Evolutionary conservation across 2,797 vertebrate species (phyloP).

Genomic region (Alfaro cultratus): DNA sequence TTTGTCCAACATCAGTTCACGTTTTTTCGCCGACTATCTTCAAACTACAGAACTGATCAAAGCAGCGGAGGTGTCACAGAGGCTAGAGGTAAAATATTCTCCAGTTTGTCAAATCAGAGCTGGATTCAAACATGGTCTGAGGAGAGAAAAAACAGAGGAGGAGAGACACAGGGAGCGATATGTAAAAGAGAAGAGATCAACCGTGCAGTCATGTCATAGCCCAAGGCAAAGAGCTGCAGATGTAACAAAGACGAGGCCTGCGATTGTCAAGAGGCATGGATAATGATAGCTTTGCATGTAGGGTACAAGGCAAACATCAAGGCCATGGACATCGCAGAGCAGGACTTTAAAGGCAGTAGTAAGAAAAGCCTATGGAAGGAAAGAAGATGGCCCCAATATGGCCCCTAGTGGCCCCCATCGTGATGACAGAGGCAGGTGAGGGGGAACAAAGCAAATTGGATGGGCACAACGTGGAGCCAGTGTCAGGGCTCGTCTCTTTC

Average conservation of each 20-base stretch:
- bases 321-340: slow-evolving; percentile 69
- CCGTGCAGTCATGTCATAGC: slow-evolving; percentile 79
- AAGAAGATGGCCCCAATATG: slow-evolving; percentile 66
- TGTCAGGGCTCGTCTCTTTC: slow-evolving; percentile 40
- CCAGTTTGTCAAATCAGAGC: slow-evolving; percentile 61
- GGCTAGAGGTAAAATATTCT: slow-evolving; percentile 68
- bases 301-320: slow-evolving; percentile 83
- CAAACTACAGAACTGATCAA: slow-evolving; percentile 40
- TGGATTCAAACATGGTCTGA: slow-evolving; percentile 58
- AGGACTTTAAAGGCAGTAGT: slow-evolving; percentile 76
- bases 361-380: slow-evolving; percentile 62
- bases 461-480: slow-evolving; percentile 45
- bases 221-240: slow-evolving; percentile 80
- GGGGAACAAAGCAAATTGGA: slow-evolving; percentile 77
- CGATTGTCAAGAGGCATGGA: slow-evolving; percentile 84
- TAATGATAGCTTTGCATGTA: slow-evolving; percentile 86
- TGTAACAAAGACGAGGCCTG: slow-evolving; percentile 80
- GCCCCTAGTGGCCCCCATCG: slow-evolving; percentile 68
- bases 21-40: slow-evolving; percentile 13
- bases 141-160: slow-evolving; percentile 38
- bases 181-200: slow-evolving; percentile 85
- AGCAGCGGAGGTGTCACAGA: slow-evolving; percentile 64
- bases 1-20: slow-evolving; percentile 22
- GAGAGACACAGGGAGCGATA: slow-evolving; percentile 71
- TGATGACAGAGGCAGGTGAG: slow-evolving; percentile 78